A percentile compares a stretch with the other conserved stretches of the same genome.
Evolutionary conservation across 2,888 invertebrate genomes (phyloP).

Genomic region (Platycheirus albimanus): DNA sequence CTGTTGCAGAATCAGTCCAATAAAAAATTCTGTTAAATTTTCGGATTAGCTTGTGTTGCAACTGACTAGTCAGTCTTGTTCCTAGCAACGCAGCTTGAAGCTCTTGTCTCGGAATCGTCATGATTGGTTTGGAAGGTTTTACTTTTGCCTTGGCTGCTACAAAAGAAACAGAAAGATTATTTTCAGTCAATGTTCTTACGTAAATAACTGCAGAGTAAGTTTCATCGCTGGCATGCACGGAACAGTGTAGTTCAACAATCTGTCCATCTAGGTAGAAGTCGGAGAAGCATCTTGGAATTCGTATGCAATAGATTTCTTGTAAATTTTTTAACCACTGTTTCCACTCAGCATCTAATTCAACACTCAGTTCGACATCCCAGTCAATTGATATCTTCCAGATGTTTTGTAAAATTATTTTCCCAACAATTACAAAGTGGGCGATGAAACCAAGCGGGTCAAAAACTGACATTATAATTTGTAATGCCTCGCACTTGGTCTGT

Average conservation of each 20-base stretch:
- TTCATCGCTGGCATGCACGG: not conserved
- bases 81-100: constrained; percentile 68
- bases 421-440: not conserved
- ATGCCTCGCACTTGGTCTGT: too few relatives aligned
- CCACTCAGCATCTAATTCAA: too few relatives aligned
- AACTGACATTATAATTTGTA: too few relatives aligned
- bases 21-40: constrained; percentile 36
- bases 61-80: constrained; percentile 57
- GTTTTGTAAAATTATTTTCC: too few relatives aligned
- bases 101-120: constrained; percentile 64
- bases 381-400: not conserved
- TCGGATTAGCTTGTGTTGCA: constrained; percentile 12
- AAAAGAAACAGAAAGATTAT: constrained; percentile 4
- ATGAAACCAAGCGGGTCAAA: not conserved
- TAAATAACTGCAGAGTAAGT: constrained; percentile 1
- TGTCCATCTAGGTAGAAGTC: too few relatives aligned
- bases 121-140: constrained; percentile 48
- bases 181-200: not conserved
- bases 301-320: too few relatives aligned
- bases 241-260: not conserved
- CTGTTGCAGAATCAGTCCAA: constrained; percentile 75
- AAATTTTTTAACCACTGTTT: too few relatives aligned
- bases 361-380: not conserved
- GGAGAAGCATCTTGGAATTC: too few relatives aligned
- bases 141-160: constrained; percentile 66